These are phyloP conservation scores for Rhinopomastus cyanomelas DNA, from an alignment of 2,113 vertebrate species.

Conservation along the genomic window DNA sequence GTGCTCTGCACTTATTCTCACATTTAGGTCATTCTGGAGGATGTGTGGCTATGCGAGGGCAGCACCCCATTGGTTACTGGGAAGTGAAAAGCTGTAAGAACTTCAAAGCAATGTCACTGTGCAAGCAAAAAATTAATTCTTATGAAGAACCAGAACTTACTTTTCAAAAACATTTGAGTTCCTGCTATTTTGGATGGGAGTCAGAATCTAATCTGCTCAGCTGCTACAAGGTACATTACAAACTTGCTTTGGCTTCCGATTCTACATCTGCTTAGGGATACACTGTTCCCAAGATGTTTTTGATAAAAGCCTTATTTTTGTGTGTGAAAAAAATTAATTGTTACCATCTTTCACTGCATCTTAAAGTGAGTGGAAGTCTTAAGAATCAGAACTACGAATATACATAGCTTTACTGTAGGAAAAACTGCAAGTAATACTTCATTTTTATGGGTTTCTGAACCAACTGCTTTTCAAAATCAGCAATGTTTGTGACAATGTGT, in stretches of 20 bases:
- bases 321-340: not conserved
- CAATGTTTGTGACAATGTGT: not conserved
- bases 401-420: not conserved
- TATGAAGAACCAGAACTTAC: slow-evolving; percentile 71
- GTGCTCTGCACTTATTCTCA: not conserved
- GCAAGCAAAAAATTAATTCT: slow-evolving; percentile 80
- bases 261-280: not conserved
- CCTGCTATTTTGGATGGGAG: slow-evolving; percentile 87
- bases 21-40: slow-evolving; percentile 80
- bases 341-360: not conserved
- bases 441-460: not conserved
- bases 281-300: not conserved
- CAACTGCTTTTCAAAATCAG: not conserved
- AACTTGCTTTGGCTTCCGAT: not conserved
- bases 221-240: slow-evolving; percentile 86
- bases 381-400: not conserved
- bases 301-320: not conserved
- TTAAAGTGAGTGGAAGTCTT: not conserved
- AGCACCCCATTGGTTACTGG: slow-evolving; percentile 83
- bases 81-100: slow-evolving; percentile 89
- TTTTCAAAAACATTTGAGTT: slow-evolving; percentile 70
- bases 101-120: slow-evolving; percentile 87
- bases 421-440: not conserved
- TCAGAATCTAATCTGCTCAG: slow-evolving; percentile 76
- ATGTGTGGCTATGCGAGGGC: slow-evolving; percentile 85